These are phyloP conservation scores for Myioborus miniatus DNA, from an alignment of 2,797 vertebrate species.

Conservation along the genomic window DNA sequence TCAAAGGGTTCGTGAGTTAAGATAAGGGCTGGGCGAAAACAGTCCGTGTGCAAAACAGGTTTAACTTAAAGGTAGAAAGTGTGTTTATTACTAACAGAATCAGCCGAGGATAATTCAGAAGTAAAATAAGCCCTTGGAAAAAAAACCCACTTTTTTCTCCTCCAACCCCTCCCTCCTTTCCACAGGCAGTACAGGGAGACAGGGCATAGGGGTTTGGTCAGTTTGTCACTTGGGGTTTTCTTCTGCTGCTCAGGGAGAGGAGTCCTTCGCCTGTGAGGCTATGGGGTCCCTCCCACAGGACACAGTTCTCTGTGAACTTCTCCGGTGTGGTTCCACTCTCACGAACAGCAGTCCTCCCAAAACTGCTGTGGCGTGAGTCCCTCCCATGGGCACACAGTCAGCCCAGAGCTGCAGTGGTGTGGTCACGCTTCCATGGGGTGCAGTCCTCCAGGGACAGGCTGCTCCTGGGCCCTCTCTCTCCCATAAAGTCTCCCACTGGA, in stretches of 20 bases:
- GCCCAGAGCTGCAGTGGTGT: background rate
- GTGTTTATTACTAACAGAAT: background rate
- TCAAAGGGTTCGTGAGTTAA: background rate
- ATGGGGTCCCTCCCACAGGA: background rate
- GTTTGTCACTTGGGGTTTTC: rapidly evolving
- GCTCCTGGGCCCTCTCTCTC: background rate
- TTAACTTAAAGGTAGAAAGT: background rate
- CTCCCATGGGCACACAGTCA: no score
- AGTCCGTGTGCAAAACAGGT: background rate
- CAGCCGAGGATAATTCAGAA: background rate
- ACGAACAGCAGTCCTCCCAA: background rate
- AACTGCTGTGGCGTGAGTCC: background rate
- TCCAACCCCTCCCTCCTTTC: background rate
- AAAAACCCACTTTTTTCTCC: rapidly evolving
- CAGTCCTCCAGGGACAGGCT: background rate
- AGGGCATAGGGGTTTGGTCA: no score
- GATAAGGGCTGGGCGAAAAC: background rate
- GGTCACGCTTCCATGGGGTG: rapidly evolving
- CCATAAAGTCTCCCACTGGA: background rate
- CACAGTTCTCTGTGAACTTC: rapidly evolving
- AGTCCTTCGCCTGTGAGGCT: background rate
- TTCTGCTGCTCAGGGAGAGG: background rate
- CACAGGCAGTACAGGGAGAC: background rate
- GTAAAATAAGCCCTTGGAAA: background rate
- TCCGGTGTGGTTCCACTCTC: rapidly evolving